phyloP scores from a whole-genome alignment of 2,888 invertebrate species.

The Serrognathus titanus region DNA sequence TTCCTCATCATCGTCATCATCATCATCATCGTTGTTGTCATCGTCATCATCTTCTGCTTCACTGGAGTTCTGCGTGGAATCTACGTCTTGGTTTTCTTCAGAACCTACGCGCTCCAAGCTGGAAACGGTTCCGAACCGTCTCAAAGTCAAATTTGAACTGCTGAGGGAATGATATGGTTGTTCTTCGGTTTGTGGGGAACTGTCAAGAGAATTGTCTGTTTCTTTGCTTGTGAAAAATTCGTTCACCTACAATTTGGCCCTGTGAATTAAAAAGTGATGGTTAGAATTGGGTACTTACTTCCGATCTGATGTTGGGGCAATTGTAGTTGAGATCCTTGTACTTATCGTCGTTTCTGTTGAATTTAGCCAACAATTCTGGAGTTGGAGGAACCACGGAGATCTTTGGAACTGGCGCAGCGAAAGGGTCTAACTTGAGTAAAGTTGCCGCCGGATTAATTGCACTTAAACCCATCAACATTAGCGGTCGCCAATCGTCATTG shows the following conservation, averaged over 20 bases:
- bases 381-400: conserved; percentile 75
- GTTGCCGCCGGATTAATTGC: conserved; percentile 61
- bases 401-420: conserved; percentile 57
- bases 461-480: conserved; percentile 66
- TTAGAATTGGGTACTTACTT: background rate
- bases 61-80: conserved; percentile 29
- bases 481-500: conserved; percentile 60
- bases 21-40: conserved; percentile 24
- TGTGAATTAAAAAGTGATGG: background rate
- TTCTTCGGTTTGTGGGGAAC: conserved; percentile 67
- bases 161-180: conserved; percentile 70
- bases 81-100: conserved; percentile 55
- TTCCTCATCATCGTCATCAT: conserved; percentile 32
- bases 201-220: conserved; percentile 62
- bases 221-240: conserved; percentile 40
- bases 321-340: conserved; percentile 14
- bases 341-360: conserved; percentile 6
- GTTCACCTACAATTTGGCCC: background rate
- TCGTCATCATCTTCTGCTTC: conserved; percentile 30
- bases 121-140: conserved; percentile 67
- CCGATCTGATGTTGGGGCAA: conserved; percentile 4
- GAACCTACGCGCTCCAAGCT: conserved; percentile 68
- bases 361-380: conserved; percentile 52
- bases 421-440: conserved; percentile 57
- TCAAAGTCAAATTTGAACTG: conserved; percentile 52